A percentile compares a stretch with the other conserved stretches of the same genome.
Evolutionary conservation across 1,140 invertebrate genomes (phyloP).

Genomic region (Cheumatopsyche charites): DNA sequence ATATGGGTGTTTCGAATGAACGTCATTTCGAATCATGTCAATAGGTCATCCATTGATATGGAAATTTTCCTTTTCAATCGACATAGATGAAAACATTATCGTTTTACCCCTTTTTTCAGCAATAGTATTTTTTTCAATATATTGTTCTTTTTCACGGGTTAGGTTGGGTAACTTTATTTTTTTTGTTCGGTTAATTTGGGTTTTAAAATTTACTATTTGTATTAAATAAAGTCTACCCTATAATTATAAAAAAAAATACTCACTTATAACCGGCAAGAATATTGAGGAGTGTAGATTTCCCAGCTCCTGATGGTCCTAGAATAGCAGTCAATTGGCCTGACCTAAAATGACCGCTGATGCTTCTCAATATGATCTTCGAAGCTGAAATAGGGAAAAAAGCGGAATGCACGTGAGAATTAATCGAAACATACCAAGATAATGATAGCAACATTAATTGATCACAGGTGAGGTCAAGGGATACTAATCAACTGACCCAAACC

Average conservation of each 20-base stretch:
- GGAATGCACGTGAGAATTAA: too few species aligned
- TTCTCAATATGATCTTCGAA: constrained; percentile 72
- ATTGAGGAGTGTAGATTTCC: constrained; percentile 88
- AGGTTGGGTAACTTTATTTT: too few species aligned
- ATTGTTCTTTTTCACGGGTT: too few species aligned
- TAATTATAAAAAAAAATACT: constrained; percentile 48
- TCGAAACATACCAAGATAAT: too few species aligned
- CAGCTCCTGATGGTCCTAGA: constrained; percentile 87
- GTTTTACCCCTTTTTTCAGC: neutral
- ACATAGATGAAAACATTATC: neutral
- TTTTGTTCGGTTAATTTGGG: too few species aligned
- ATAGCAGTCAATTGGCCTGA: constrained; percentile 83
- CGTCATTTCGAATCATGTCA: neutral
- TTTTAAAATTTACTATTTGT: too few species aligned
- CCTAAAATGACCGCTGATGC: constrained; percentile 73
- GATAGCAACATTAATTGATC: too few species aligned
- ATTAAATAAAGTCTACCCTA: neutral
- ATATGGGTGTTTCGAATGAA: neutral
- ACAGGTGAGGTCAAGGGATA: too few species aligned
- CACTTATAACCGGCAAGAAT: constrained; percentile 86
- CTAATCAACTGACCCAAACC: too few species aligned
- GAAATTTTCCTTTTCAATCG: constrained; percentile 1
- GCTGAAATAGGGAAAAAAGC: constrained; percentile 58
- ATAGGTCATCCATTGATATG: constrained; percentile 20
- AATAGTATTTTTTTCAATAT: neutral